Evolutionary conservation across 2,797 vertebrate species (phyloP).

Genomic region (Poeciliopsis infans): DNA sequence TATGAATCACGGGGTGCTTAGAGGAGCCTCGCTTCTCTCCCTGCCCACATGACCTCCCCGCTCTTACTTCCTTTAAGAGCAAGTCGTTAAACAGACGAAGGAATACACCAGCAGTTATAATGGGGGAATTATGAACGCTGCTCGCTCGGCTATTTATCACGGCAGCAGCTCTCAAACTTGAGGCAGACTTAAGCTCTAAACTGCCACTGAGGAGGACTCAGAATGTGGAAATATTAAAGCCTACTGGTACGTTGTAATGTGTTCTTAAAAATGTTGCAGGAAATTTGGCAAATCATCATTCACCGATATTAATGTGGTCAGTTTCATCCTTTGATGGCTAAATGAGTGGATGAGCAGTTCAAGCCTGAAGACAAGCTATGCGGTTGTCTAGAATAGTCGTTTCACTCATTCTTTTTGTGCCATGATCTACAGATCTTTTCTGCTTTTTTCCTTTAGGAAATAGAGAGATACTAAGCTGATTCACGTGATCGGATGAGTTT

Average conservation of each 20-base stretch:
- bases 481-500: too few relatives aligned
- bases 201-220: conserved; percentile 27
- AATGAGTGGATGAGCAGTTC: neutral
- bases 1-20: conserved; percentile 72
- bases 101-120: conserved; percentile 66
- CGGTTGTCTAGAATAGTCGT: neutral
- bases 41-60: conserved; percentile 46
- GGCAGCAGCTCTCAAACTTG: conserved; percentile 37
- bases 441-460: neutral
- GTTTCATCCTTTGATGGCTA: neutral
- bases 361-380: neutral
- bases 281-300: neutral
- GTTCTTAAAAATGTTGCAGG: neutral
- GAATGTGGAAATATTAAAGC: conserved; percentile 38
- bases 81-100: conserved; percentile 67
- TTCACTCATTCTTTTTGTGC: neutral
- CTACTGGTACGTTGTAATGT: neutral
- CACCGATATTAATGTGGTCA: neutral
- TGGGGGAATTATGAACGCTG: conserved; percentile 68
- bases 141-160: conserved; percentile 71
- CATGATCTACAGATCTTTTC: neutral
- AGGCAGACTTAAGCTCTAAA: conserved; percentile 51
- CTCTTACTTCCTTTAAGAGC: conserved; percentile 63
- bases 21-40: conserved; percentile 31
- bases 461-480: neutral